Evolutionary conservation across 2,888 invertebrate genomes (phyloP).

Genomic region (Noctua janthe): DNA sequence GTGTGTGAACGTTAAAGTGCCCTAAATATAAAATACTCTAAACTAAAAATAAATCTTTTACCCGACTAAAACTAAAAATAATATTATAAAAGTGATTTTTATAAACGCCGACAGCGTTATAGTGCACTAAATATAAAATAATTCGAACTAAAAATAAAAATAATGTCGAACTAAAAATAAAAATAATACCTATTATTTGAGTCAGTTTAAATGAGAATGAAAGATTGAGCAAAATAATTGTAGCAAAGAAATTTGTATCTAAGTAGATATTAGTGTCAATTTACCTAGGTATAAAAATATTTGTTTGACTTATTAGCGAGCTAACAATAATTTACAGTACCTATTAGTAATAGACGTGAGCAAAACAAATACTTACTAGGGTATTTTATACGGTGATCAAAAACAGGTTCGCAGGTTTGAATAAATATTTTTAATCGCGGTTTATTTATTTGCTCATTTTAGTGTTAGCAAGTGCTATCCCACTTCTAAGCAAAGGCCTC

Average conservation of each 20-base stretch:
- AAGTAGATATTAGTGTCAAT: background rate
- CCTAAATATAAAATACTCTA: slow-evolving; percentile 26
- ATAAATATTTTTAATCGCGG: no score
- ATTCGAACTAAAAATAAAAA: background rate
- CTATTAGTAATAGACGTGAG: background rate
- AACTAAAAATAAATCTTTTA: slow-evolving; percentile 22
- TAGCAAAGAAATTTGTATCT: background rate
- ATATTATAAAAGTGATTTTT: background rate
- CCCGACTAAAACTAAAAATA: slow-evolving; percentile 2
- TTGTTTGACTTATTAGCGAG: background rate
- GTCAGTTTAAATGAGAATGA: background rate
- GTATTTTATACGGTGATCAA: background rate
- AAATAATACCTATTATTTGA: background rate
- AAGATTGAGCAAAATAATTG: no score
- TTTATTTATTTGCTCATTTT: no score
- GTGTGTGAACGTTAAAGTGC: slow-evolving; percentile 18
- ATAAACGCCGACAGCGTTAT: background rate
- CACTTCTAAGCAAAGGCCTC: no score
- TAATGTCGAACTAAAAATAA: background rate
- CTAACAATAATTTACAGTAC: background rate
- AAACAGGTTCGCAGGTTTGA: background rate
- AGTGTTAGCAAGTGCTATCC: no score
- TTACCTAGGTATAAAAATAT: background rate
- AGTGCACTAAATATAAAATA: background rate
- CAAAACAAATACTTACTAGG: background rate